Percentiles rank a stretch among this genome's conserved stretches.
phyloP scores from a whole-genome alignment of 1,140 invertebrate species.

The Goniozus legneri region DNA sequence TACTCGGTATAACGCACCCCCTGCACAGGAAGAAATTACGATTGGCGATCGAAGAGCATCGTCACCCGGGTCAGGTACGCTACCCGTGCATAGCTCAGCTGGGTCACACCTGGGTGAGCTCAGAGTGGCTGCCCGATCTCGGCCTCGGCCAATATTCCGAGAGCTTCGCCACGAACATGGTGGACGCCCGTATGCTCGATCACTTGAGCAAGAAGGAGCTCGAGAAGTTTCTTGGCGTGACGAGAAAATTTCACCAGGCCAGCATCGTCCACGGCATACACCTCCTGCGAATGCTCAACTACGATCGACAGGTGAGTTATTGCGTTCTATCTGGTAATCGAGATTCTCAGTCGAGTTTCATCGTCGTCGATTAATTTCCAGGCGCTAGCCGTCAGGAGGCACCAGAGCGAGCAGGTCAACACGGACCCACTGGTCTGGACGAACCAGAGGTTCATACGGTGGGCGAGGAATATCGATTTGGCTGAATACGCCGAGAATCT shows the following conservation, averaged over 20 bases:
- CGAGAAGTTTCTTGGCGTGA: slow-evolving; percentile 87
- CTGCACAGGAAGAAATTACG: slow-evolving; percentile 90
- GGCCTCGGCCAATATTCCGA: slow-evolving; percentile 84
- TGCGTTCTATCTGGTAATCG: too few species aligned
- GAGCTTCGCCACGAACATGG: slow-evolving; percentile 83
- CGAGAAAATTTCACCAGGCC: slow-evolving; percentile 88
- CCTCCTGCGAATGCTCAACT: slow-evolving; percentile 85
- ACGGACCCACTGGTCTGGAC: slow-evolving; percentile 93
- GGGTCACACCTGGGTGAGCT: slow-evolving; percentile 87
- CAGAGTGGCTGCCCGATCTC: slow-evolving; percentile 87
- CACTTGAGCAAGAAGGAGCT: slow-evolving; percentile 90
- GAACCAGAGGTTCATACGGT: slow-evolving; percentile 87
- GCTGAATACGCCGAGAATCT: slow-evolving; percentile 91
- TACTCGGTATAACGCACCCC: slow-evolving; percentile 81
- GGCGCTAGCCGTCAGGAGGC: slow-evolving; percentile 80
- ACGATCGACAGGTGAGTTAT: slow-evolving; percentile 87
- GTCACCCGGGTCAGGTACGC: slow-evolving; percentile 78
- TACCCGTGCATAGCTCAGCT: slow-evolving; percentile 83
- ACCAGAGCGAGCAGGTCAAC: slow-evolving; percentile 83
- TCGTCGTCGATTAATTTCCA: too few species aligned
- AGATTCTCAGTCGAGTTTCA: too few species aligned
- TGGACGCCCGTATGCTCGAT: slow-evolving; percentile 89
- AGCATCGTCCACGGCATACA: slow-evolving; percentile 91
- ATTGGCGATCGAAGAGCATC: slow-evolving; percentile 89
- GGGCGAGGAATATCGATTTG: slow-evolving; percentile 89